Conservation (phyloP, 2,113 vertebrate species). For the Dasyprocta punctata region DNA sequence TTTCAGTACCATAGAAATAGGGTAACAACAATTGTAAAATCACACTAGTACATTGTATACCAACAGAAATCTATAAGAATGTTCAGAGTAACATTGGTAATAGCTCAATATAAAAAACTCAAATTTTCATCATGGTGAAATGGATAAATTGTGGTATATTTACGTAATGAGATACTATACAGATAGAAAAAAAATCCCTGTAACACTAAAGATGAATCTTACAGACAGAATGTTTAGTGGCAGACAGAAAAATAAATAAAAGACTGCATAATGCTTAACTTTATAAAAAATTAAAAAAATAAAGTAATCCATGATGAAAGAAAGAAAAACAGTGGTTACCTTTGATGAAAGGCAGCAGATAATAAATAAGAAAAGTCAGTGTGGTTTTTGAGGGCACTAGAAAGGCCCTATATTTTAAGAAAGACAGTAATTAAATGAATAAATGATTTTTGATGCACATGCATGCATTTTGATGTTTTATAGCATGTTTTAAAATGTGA, state of each 20-base stretch:
- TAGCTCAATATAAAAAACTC: not conserved
- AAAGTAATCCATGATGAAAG: not conserved
- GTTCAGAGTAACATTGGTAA: not conserved
- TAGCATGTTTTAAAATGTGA: not conserved
- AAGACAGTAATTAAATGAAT: not conserved
- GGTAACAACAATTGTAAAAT: not conserved
- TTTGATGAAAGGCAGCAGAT: not conserved
- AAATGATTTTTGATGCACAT: not conserved
- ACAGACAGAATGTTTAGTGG: not conserved
- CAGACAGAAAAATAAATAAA: not conserved
- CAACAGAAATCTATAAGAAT: not conserved
- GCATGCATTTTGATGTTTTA: not conserved
- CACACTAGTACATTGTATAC: not conserved
- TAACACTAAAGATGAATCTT: not conserved
- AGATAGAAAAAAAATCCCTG: not conserved
- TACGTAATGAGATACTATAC: not conserved
- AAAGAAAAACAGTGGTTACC: not conserved
- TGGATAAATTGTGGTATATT: not conserved
- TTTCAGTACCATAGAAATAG: not conserved
- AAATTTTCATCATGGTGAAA: not conserved
- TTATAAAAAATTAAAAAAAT: not conserved
- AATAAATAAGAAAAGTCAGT: not conserved
- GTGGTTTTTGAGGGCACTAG: not conserved
- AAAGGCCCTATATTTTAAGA: not conserved
- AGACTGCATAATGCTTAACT: not conserved